Evolutionary conservation across 2,113 vertebrate species (phyloP).

Genomic region (Phaethornis superciliosus): DNA sequence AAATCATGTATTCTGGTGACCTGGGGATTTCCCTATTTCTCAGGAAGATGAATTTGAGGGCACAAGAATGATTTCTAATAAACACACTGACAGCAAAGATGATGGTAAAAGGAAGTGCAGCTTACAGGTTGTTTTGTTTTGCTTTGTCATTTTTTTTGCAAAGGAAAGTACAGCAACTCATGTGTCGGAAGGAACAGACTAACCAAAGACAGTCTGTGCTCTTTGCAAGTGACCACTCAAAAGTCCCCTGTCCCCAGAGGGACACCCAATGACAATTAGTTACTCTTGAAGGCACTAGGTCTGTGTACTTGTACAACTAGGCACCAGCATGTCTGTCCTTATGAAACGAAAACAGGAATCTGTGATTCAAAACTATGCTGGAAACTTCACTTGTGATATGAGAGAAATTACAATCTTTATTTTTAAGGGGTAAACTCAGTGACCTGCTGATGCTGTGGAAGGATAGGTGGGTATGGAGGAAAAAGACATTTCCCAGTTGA

Average conservation of each 20-base stretch:
- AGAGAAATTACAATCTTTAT: background rate
- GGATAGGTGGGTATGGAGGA: background rate
- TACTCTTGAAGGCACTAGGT: background rate
- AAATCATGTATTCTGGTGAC: constrained; percentile 37
- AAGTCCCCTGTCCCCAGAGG: background rate
- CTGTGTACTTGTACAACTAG: background rate
- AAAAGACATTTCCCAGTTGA: background rate
- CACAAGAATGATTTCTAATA: constrained; percentile 29
- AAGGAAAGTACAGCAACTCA: constrained; percentile 60
- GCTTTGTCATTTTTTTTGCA: background rate
- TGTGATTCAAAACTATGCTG: background rate
- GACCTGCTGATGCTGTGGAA: background rate
- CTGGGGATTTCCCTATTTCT: constrained; percentile 24
- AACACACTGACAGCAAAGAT: constrained; percentile 2
- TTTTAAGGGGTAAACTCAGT: background rate
- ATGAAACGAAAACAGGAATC: background rate
- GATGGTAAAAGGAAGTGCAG: constrained; percentile 28
- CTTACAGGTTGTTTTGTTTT: background rate
- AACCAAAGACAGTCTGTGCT: background rate
- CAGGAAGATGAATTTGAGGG: constrained; percentile 30
- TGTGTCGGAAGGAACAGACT: background rate
- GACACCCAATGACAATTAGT: background rate
- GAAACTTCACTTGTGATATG: background rate
- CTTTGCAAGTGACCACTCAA: background rate
- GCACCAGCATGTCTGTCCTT: background rate